Percentiles rank a stretch among this genome's conserved stretches.
phyloP scores from a whole-genome alignment of 2,797 vertebrate species.

The Megaceryle alcyon region DNA sequence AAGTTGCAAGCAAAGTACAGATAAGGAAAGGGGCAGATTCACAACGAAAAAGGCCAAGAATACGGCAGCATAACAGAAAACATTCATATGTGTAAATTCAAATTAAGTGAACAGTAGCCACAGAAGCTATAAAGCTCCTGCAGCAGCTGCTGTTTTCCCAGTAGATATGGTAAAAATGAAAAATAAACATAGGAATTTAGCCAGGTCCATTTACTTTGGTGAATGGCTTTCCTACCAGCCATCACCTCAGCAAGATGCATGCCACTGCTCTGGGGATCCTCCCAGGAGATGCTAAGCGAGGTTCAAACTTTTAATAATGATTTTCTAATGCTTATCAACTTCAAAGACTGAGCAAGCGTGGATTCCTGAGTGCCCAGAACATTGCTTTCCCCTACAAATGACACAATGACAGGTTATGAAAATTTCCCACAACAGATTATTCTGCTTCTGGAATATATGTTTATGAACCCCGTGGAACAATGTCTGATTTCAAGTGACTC shows the following conservation, averaged over 20 bases:
- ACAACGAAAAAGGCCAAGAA: not conserved
- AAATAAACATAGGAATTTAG: not conserved
- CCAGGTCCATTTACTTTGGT: not conserved
- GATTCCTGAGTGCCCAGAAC: not conserved
- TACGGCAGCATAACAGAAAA: not conserved
- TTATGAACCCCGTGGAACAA: not conserved
- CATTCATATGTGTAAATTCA: not conserved
- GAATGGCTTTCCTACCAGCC: not conserved
- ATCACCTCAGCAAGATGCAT: not conserved
- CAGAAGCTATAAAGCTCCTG: not conserved
- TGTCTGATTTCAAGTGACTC: not conserved
- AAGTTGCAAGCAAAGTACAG: not conserved
- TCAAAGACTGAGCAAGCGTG: not conserved
- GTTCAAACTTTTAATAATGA: not conserved
- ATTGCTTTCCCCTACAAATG: not conserved
- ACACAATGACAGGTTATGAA: not conserved
- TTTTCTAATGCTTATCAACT: not conserved
- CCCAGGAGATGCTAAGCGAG: not conserved
- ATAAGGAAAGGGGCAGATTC: not conserved
- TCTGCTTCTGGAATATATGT: not conserved
- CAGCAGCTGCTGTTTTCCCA: constrained; percentile 15
- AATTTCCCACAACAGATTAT: not conserved
- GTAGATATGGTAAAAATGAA: not conserved
- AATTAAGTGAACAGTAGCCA: not conserved
- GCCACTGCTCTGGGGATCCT: not conserved